These are phyloP conservation scores for Emys orbicularis DNA, from an alignment of 2,797 vertebrate species.

Conservation along the genomic window DNA sequence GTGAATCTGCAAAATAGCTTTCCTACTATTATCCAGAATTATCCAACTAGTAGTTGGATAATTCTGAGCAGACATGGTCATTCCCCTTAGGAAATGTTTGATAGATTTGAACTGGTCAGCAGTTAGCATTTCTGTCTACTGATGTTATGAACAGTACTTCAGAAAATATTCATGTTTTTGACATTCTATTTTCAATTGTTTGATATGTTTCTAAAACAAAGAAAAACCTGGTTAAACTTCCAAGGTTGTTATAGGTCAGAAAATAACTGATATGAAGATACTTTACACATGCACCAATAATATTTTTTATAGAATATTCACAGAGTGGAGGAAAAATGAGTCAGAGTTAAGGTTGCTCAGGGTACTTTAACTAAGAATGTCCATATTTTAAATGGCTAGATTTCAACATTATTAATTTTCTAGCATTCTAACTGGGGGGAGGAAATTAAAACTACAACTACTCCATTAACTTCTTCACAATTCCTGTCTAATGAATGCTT, in stretches of 20 bases:
- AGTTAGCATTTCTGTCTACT: not conserved
- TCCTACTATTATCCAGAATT: too few species aligned
- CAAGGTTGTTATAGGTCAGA: not conserved
- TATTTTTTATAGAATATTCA: not conserved
- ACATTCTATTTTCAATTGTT: not conserved
- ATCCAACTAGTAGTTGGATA: too few species aligned
- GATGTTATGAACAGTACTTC: not conserved
- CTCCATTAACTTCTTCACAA: not conserved
- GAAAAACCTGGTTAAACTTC: not conserved
- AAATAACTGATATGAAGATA: not conserved
- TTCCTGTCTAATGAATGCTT: not conserved
- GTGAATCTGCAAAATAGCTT: not conserved
- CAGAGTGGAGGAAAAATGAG: fast-evolving
- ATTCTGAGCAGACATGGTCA: not conserved
- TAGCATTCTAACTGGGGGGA: not conserved
- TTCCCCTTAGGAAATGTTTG: not conserved
- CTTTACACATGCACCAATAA: fast-evolving
- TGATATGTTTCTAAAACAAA: not conserved
- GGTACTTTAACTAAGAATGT: not conserved
- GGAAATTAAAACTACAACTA: not conserved
- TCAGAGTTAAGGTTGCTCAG: not conserved
- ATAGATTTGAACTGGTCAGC: not conserved
- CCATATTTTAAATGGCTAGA: not conserved
- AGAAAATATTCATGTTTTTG: not conserved
- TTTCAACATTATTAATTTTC: not conserved